Percentiles rank a stretch among this genome's conserved stretches.
These are phyloP conservation scores for Micropterix aruncella DNA, from an alignment of 2,888 invertebrate species.

Conservation along the genomic window DNA sequence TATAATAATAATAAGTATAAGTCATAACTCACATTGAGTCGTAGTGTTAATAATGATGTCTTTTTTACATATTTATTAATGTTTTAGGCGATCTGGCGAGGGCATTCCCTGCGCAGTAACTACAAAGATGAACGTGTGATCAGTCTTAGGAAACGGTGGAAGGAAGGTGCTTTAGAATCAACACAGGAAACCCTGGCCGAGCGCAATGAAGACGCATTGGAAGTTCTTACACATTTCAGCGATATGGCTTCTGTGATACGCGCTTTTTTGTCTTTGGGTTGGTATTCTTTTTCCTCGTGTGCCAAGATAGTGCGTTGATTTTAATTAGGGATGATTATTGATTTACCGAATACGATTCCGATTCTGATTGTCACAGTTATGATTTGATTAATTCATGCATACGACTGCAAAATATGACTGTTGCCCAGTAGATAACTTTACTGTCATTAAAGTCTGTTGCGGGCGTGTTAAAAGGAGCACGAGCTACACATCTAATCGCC, in stretches of 20 bases:
- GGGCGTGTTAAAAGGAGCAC: too few species aligned
- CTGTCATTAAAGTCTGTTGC: too few species aligned
- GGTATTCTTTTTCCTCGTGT: too few species aligned
- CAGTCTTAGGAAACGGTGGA: conserved; percentile 26
- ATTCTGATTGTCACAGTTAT: too few species aligned
- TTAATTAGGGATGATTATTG: too few species aligned
- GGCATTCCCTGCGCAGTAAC: conserved; percentile 30
- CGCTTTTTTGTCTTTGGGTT: conserved; percentile 30
- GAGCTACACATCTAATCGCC: too few species aligned
- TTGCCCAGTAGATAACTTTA: too few species aligned
- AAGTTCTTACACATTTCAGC: conserved; percentile 20
- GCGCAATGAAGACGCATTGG: conserved; percentile 29
- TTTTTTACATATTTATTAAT: conserved; percentile 2
- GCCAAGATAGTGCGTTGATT: too few species aligned
- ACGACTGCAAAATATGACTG: too few species aligned
- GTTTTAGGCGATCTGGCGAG: conserved; percentile 36
- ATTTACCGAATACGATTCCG: too few species aligned
- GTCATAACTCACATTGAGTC: background rate
- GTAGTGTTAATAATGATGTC: background rate
- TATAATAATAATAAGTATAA: background rate
- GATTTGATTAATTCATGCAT: too few species aligned
- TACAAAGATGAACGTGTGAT: conserved; percentile 11
- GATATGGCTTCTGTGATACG: conserved; percentile 11
- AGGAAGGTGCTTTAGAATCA: conserved; percentile 24
- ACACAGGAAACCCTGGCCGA: conserved; percentile 24